Base-by-base conservation (phyloP, 1,140 invertebrate species). In the Grapholita molesta region DNA sequence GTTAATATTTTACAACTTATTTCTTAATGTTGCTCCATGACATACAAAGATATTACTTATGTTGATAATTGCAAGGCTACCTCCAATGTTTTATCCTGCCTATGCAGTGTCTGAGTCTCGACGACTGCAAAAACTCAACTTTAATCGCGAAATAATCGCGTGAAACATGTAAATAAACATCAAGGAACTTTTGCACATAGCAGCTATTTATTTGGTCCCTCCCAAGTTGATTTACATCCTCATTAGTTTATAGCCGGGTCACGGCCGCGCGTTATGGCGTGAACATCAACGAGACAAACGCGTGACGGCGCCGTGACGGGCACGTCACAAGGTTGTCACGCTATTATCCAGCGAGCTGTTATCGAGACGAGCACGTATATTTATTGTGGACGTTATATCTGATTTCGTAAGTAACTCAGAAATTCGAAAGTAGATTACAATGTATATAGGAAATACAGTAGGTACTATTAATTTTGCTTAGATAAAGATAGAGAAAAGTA, bases 131-230 rank as follows among this genome's bases (percentile, higher is more conserved):
- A 21, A 48, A 18, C 0, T 12, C 18, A 21, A 21, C 42, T n/a
- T n/a, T n/a, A n/a, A n/a, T n/a, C n/a, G n/a, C n/a, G 38, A 57
- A 64, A 38, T 53, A 67, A 67, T 70, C 42, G 68, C 76, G 75
- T 82, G 76, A 70, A 66, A 73, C 78, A 78, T 74, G 72, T n/a
- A 65, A 64, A 48, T 48, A 21, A 48, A 48, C 42, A 7, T n/a
- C 1, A 9, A 12, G 7, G 18, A 48, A 18, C 0, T 6, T 35
- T 35, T 0, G 18, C 42, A 38, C 42, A 48, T 21, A 48, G 21
- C 42, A 21, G 18, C 18, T 21, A 21, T 48, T 21, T 48, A 21
- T 21, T 21, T 48, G 42, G 38, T 6, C 55, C 28, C 55, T 61
- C 55, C 55, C n/a, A 30, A 30, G n/a, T 3, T 15, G 3, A 2